A percentile compares a stretch with the other conserved stretches of the same genome.
Conservation (phyloP, 1,140 invertebrate genomes). For the Acromyrmex echinatior region DNA sequence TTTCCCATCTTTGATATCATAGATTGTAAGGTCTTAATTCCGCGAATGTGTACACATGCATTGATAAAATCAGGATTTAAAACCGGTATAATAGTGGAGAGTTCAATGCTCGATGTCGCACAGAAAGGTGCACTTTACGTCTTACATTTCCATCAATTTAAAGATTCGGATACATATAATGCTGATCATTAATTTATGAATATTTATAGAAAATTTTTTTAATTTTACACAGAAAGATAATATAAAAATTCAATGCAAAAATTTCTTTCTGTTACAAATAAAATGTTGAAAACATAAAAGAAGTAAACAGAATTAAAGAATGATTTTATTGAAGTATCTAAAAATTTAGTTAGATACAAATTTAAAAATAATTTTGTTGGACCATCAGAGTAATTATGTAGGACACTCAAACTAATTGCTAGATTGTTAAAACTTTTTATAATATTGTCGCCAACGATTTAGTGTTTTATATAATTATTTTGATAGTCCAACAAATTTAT, state of each 20-base stretch:
- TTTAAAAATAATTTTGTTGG: too few relatives aligned
- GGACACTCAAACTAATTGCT: too few relatives aligned
- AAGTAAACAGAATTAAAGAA: background rate
- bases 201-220: background rate
- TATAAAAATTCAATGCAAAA: background rate
- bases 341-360: too few relatives aligned
- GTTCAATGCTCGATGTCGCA: slow-evolving; percentile 25
- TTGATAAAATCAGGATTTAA: slow-evolving; percentile 25
- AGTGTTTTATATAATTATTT: too few relatives aligned
- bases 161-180: background rate
- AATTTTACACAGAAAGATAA: background rate
- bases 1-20: background rate
- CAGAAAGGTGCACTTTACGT: background rate
- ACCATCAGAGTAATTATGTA: too few relatives aligned
- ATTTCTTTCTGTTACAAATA: background rate
- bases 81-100: slow-evolving; percentile 8
- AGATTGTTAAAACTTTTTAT: too few relatives aligned
- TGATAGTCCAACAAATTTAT: too few relatives aligned
- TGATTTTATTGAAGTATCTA: too few relatives aligned
- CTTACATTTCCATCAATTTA: background rate
- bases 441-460: too few relatives aligned
- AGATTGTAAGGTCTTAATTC: slow-evolving; percentile 1
- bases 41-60: background rate
- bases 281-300: background rate
- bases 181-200: background rate